Percentiles rank a stretch among this genome's conserved stretches.
Evolutionary conservation across 92 coral and sea anemone species (phyloP).

Genomic region (Pocillopora meandrina): DNA sequence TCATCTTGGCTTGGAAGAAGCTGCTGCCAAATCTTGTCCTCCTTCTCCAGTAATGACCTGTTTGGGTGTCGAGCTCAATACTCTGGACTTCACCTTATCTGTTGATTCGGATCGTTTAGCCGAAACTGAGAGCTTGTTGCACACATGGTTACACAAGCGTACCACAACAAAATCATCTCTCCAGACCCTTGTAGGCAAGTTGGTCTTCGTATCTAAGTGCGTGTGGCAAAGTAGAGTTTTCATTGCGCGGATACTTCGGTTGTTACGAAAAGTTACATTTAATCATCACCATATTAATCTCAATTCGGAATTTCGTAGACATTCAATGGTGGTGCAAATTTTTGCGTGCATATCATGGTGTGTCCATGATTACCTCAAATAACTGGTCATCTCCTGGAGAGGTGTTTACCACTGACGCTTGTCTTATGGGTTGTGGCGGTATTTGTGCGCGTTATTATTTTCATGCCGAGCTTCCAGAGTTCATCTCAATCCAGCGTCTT

Average conservation of each 20-base stretch:
- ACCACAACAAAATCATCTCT: not conserved
- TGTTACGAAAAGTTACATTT: not conserved
- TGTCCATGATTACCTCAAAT: slow-evolving; percentile 4
- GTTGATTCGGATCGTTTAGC: slow-evolving; percentile 33
- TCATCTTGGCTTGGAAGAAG: slow-evolving; percentile 30
- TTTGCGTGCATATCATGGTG: slow-evolving; percentile 19
- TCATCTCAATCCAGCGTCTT: not conserved
- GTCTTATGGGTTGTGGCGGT: slow-evolving; percentile 38
- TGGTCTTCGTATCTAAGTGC: not conserved
- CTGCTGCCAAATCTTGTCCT: slow-evolving; percentile 42
- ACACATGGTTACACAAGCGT: slow-evolving; percentile 15
- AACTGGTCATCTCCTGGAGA: slow-evolving; percentile 38
- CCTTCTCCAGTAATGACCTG: slow-evolving; percentile 39
- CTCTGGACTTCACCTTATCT: slow-evolving; percentile 37
- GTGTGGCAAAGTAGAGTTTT: not conserved
- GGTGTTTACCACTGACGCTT: slow-evolving; percentile 38
- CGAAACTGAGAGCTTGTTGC: slow-evolving; percentile 19
- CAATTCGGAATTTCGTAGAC: not conserved
- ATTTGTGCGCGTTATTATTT: slow-evolving; percentile 9
- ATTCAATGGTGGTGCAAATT: not conserved
- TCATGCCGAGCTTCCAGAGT: slow-evolving; percentile 23
- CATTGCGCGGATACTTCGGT: not conserved
- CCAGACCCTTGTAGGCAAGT: not conserved
- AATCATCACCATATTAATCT: not conserved
- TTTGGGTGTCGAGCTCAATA: slow-evolving; percentile 43